These are phyloP conservation scores for Halesus radiatus DNA, from an alignment of 1,140 invertebrate species.

Conservation along the genomic window DNA sequence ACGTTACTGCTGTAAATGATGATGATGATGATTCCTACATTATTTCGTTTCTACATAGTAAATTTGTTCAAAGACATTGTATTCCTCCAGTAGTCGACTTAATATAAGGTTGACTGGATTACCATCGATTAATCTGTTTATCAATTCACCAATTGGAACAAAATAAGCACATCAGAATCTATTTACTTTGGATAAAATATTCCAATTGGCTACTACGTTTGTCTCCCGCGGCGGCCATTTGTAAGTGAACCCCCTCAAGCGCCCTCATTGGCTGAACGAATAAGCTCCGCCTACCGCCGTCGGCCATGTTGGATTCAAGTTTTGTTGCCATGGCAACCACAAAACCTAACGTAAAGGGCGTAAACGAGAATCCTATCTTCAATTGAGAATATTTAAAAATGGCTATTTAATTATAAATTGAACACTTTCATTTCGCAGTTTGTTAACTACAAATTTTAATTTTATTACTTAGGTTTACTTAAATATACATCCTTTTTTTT, in stretches of 20 bases:
- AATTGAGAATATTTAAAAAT: neutral
- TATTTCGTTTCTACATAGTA: too few species aligned
- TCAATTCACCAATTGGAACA: slow-evolving; percentile 21
- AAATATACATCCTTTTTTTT: too few species aligned
- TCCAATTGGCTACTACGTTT: slow-evolving; percentile 13
- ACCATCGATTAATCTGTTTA: neutral
- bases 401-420: too few species aligned
- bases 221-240: slow-evolving; percentile 34
- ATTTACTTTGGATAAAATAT: neutral
- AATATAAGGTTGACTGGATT: too few species aligned
- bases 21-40: too few species aligned
- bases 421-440: too few species aligned
- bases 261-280: neutral
- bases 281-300: slow-evolving; percentile 30
- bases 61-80: too few species aligned
- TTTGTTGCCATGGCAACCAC: slow-evolving; percentile 5
- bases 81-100: too few species aligned
- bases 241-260: slow-evolving; percentile 17
- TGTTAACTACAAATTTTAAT: too few species aligned
- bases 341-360: neutral
- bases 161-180: too few species aligned
- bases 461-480: too few species aligned
- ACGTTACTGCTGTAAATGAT: too few species aligned
- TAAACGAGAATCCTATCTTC: neutral
- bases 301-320: slow-evolving; percentile 36